phyloP scores from a whole-genome alignment of 2,888 invertebrate genomes.

The Drosophila pegasa region DNA sequence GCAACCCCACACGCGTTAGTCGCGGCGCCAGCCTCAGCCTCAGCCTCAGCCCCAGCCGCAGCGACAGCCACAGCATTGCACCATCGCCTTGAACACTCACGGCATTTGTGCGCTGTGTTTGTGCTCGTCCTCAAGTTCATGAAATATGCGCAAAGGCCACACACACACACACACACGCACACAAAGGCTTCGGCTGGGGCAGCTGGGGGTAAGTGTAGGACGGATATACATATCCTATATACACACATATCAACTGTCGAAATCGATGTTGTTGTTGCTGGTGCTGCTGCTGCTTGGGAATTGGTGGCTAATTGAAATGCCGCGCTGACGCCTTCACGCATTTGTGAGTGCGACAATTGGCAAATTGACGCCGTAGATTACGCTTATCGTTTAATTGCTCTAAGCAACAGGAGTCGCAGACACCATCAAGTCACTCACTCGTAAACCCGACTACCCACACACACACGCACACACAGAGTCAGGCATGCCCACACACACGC shows the following conservation, averaged over 20 bases:
- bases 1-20: neutral
- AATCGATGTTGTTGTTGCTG: slow-evolving; percentile 6
- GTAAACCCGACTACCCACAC: slow-evolving; percentile 12
- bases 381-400: slow-evolving; percentile 77
- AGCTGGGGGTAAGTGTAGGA: neutral
- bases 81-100: slow-evolving; percentile 34
- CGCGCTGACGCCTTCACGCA: slow-evolving; percentile 72
- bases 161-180: slow-evolving; percentile 17
- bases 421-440: slow-evolving; percentile 20
- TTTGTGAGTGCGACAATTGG: slow-evolving; percentile 70
- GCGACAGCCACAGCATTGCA: neutral
- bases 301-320: slow-evolving; percentile 73
- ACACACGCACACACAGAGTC: slow-evolving; percentile 8
- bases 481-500: slow-evolving; percentile 11
- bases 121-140: slow-evolving; percentile 65
- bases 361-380: slow-evolving; percentile 73
- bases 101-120: slow-evolving; percentile 43
- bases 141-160: slow-evolving; percentile 76
- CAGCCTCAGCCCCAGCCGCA: neutral
- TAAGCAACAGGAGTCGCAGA: slow-evolving; percentile 71
- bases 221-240: slow-evolving; percentile 6
- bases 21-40: neutral
- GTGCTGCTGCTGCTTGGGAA: slow-evolving; percentile 14
- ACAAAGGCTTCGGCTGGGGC: neutral
- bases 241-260: slow-evolving; percentile 1